Evolutionary conservation across 2,113 vertebrate genomes (phyloP), one percentile per base, ranked within the genome.

Genomic region (Dipodomys merriami): DNA sequence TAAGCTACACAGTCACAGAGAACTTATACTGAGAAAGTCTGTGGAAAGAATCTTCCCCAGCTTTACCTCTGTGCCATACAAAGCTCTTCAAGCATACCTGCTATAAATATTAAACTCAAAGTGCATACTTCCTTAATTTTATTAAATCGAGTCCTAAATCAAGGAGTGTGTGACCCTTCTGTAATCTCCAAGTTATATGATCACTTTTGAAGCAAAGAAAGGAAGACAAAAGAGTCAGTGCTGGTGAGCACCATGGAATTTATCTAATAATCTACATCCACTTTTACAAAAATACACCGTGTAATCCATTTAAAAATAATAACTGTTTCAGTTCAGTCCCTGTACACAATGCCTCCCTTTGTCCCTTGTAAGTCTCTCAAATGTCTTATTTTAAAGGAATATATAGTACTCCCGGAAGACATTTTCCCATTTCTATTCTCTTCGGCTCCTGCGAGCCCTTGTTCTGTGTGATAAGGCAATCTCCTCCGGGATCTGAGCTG

Each of bases 391-490:
- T 98, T 98, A 98, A 98, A 98, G 97, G 98, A 98, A 98, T 98
- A 98, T 98, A 98, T 98, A 98, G 98, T 96, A 97, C 97, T 98
- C 98, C 98, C 97, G 96, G 98, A 98, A 98, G 98, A 98, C 98
- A 98, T 98, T 98, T 98, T 98, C 98, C 98, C 98, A 98, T 98
- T 98, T 98, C 98, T 98, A 98, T 98, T 98, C 98, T 98, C 98
- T 98, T 97, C 98, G 97, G 97, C 98, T 98, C 98, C 98, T 98
- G 98, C 97, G 98, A 98, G 98, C 98, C 98, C 98, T 98, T 98
- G 98, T 98, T 98, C 98, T 97, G 97, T 97, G 98, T 98, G 98
- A 98, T 98, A 98, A 99, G 98, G 98, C 98, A 98, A 98, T 98
- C 98, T 98, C 98, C 98, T 98, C 97, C 96, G 98, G 98, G 98